Conservation (phyloP, 53 echinoderm and acorn worm genomes). For the Hippasteria phrygiana region DNA sequence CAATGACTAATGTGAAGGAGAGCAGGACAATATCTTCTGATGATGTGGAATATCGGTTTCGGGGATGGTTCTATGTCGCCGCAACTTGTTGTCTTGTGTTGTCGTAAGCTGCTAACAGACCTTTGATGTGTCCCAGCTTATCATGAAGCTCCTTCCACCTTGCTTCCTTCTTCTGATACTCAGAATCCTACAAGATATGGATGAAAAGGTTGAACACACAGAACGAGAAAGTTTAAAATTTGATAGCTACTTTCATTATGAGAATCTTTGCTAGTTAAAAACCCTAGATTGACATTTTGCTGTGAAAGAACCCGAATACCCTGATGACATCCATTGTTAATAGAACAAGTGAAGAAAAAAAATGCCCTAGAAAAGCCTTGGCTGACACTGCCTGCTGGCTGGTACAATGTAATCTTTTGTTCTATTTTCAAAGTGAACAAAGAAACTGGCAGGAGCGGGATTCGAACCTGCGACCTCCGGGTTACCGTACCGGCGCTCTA, state of each 20-base stretch:
- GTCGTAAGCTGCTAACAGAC: conserved; percentile 82
- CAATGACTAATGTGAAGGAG: neutral
- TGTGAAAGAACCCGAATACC: no score
- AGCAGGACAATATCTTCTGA: neutral
- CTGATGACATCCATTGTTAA: no score
- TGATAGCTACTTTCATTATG: neutral
- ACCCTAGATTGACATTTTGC: no score
- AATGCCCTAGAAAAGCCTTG: no score
- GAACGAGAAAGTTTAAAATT: neutral
- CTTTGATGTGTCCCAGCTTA: conserved; percentile 84
- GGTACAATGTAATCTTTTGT: no score
- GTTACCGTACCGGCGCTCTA: no score
- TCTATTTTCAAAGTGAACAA: no score
- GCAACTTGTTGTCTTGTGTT: conserved; percentile 42
- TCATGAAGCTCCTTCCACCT: conserved; percentile 82
- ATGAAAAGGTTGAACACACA: neutral
- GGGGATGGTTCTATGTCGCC: neutral
- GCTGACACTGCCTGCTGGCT: no score
- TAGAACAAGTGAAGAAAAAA: no score
- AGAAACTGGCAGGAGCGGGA: no score
- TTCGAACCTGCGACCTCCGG: no score
- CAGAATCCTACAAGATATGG: conserved; percentile 55
- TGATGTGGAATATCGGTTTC: conserved; percentile 22
- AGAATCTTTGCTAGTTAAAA: no score
- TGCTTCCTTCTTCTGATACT: conserved; percentile 60